phyloP scores from a whole-genome alignment of 1,140 invertebrate species.

The Cydia splendana region DNA sequence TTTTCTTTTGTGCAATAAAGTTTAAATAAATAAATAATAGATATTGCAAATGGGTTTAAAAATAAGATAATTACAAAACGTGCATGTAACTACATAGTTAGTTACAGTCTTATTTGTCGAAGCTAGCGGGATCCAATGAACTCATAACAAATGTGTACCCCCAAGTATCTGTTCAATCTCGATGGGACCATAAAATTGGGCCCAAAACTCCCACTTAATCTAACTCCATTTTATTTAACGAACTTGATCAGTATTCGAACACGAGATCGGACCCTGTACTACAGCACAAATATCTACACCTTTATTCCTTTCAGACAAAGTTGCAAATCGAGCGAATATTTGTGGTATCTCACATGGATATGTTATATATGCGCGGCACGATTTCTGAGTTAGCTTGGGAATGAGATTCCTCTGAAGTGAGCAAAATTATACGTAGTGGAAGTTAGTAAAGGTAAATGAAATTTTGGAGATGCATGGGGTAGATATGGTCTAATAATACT shows the following conservation, averaged over 20 bases:
- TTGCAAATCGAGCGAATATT: background rate
- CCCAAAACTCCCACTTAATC: slow-evolving; percentile 3
- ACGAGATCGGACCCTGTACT: background rate
- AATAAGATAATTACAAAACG: too few species aligned
- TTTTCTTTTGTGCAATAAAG: too few species aligned
- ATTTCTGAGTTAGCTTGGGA: background rate
- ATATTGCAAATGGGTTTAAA: too few species aligned
- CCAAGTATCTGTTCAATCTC: background rate
- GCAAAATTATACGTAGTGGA: background rate
- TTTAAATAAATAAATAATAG: too few species aligned
- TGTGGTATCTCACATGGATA: background rate
- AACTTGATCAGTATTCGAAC: slow-evolving; percentile 3
- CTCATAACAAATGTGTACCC: too few species aligned
- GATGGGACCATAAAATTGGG: background rate
- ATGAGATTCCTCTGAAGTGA: background rate
- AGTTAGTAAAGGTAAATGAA: background rate
- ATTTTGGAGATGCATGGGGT: background rate
- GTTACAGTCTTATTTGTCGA: too few species aligned
- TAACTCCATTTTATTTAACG: slow-evolving; percentile 5
- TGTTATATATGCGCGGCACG: background rate
- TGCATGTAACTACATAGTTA: too few species aligned
- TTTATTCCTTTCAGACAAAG: background rate
- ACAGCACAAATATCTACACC: background rate
- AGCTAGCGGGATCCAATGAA: too few species aligned
- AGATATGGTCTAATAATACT: background rate